Evolutionary conservation across 2,888 invertebrate genomes (phyloP), one percentile per base, ranked within the genome.

Genomic region (Priocnemis perturbator): DNA sequence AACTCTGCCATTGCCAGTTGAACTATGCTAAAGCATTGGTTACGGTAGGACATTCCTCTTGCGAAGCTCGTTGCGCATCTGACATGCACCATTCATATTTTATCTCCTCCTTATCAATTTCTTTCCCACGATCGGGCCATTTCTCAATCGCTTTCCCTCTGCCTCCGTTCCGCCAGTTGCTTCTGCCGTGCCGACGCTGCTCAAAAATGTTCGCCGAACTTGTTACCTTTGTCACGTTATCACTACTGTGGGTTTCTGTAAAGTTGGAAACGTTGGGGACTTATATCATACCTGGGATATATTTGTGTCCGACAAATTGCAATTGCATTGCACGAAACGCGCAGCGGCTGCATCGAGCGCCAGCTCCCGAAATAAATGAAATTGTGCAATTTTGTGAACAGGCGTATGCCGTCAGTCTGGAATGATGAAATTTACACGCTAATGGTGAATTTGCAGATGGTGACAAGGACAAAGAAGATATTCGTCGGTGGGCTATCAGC

Each of bases 401-500:
- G 5, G 5, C 5, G 26, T 26, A 26, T 26, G 26, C 26, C 26
- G 26, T 26, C 26, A 5, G 26, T 26, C 5, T 37, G 2, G 37
- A 37, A 37, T 37, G 11, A 37, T 11, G 37, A 37, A 37, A 9
- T 9, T 37, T 11, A 37, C 11, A 11, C 7, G 37, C 7, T 5
- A 5, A 9, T 37, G 1, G 14, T 37, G 2, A 37, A 17, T 79
- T 93, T 93, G 2, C 94, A 99, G 98, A 98, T 99, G 98, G 98
- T 99, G 91, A 98, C 98, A 92, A 96, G 98, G 93, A 99, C 99
- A 93, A 99, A 99, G 95, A 99, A 99, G 93, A 98, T 99, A 92
- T 99, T 99, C 93, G 98, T 99, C 90, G 99, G 99, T 87, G 99
- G 99, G 89, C 93, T 99, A 88, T 99, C 99, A 88, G 98, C 99